A percentile compares a stretch with the other conserved stretches of the same genome.
Evolutionary conservation across 2,113 vertebrate genomes (phyloP).

Genomic region (Dunckerocampus dactyliophorus): DNA sequence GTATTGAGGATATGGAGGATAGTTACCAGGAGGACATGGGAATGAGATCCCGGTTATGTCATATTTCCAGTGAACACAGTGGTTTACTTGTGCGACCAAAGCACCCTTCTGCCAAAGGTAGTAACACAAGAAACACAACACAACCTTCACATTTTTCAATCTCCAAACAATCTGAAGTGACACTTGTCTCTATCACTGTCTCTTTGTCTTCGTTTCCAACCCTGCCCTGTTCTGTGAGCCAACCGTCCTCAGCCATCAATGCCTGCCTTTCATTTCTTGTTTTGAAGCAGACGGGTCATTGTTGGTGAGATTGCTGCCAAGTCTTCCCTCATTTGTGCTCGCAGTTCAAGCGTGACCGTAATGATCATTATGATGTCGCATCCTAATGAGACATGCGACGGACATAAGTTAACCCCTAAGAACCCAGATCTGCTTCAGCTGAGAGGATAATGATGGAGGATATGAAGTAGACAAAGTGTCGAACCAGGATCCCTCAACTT

Average conservation of each 20-base stretch:
- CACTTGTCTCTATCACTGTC: neutral
- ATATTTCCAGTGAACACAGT: slow-evolving; percentile 28
- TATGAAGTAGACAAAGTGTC: too few relatives aligned
- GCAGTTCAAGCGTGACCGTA: slow-evolving; percentile 1
- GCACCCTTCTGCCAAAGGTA: neutral
- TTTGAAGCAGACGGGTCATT: slow-evolving; percentile 6
- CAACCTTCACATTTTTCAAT: neutral
- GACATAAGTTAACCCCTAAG: too few relatives aligned
- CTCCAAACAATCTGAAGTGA: neutral
- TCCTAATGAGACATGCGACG: neutral
- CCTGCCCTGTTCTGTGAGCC: neutral
- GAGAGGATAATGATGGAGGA: too few relatives aligned
- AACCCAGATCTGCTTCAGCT: too few relatives aligned
- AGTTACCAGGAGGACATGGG: neutral
- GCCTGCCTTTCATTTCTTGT: slow-evolving; percentile 15
- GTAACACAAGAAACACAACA: slow-evolving; percentile 7
- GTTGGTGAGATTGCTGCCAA: neutral
- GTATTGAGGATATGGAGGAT: neutral
- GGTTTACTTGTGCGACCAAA: slow-evolving; percentile 27
- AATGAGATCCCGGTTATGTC: slow-evolving; percentile 10
- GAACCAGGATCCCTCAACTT: too few relatives aligned
- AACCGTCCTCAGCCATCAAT: slow-evolving; percentile 12
- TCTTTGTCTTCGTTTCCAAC: neutral
- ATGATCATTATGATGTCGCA: neutral
- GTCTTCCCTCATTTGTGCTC: slow-evolving; percentile 7